These are phyloP conservation scores for Cairina moschata DNA, from an alignment of 2,113 vertebrate species.

Conservation along the genomic window DNA sequence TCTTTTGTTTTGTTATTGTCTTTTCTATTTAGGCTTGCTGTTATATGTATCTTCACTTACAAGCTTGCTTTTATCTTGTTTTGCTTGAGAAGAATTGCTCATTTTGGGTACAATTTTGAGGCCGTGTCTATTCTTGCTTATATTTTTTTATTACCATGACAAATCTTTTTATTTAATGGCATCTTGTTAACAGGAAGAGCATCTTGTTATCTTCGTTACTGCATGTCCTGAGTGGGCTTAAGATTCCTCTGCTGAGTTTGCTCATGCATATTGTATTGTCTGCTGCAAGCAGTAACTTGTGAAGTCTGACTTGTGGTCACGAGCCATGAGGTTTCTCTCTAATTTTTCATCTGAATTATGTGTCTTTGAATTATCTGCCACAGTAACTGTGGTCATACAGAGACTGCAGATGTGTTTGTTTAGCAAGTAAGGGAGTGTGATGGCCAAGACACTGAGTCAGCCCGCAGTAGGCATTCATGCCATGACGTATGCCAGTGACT, in stretches of 20 bases:
- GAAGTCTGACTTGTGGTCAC: not conserved
- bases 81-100: constrained; percentile 17
- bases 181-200: not conserved
- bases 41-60: not conserved
- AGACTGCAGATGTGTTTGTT: not conserved
- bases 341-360: accelerated
- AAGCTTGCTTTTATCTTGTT: not conserved
- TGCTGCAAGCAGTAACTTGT: not conserved
- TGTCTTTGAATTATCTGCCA: not conserved
- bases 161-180: constrained; percentile 4
- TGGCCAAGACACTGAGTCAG: not conserved
- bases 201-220: not conserved
- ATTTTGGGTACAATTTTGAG: not conserved
- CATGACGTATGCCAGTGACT: not conserved
- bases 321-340: not conserved
- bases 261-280: not conserved
- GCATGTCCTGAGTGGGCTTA: not conserved
- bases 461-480: not conserved
- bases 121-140: not conserved
- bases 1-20: not conserved
- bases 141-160: not conserved
- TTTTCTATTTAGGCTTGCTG: not conserved
- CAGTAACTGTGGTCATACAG: not conserved
- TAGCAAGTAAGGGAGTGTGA: not conserved
- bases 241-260: not conserved